Evolutionary conservation across 2,797 vertebrate genomes (phyloP).

Genomic region (Esox lucius): DNA sequence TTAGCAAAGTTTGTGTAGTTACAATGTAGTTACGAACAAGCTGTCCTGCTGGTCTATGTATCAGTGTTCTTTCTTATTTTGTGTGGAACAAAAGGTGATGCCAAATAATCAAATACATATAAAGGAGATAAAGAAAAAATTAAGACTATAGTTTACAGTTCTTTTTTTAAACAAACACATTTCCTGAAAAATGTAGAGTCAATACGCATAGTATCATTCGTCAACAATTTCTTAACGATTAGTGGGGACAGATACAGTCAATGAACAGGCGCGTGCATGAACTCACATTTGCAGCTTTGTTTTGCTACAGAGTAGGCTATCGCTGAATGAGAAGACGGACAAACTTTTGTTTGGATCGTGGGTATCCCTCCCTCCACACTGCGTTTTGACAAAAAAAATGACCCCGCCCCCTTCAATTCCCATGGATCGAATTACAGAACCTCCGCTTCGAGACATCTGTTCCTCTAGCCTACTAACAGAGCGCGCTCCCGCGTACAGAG

Average conservation of each 20-base stretch:
- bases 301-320: conserved; percentile 33
- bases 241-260: neutral
- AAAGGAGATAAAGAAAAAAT: too few relatives aligned
- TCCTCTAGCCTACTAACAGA: conserved; percentile 53
- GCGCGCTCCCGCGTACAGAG: conserved; percentile 58
- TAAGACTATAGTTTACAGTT: too few relatives aligned
- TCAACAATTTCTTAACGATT: neutral
- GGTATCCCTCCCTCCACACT: conserved; percentile 44
- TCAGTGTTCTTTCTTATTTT: too few relatives aligned
- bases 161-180: neutral
- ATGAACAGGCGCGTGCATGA: conserved; percentile 39
- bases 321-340: conserved; percentile 33
- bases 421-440: conserved; percentile 75
- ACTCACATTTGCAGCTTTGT: conserved; percentile 35
- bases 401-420: conserved; percentile 72
- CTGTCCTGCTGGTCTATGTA: too few relatives aligned
- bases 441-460: conserved; percentile 64
- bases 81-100: too few relatives aligned
- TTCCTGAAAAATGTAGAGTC: neutral
- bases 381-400: conserved; percentile 39
- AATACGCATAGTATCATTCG: neutral
- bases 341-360: conserved; percentile 63
- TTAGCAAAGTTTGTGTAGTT: too few relatives aligned
- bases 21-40: too few relatives aligned
- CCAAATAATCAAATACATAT: too few relatives aligned